These are phyloP conservation scores for Pachycephus smyrnensis DNA, from an alignment of 2,888 invertebrate genomes.

Conservation along the genomic window DNA sequence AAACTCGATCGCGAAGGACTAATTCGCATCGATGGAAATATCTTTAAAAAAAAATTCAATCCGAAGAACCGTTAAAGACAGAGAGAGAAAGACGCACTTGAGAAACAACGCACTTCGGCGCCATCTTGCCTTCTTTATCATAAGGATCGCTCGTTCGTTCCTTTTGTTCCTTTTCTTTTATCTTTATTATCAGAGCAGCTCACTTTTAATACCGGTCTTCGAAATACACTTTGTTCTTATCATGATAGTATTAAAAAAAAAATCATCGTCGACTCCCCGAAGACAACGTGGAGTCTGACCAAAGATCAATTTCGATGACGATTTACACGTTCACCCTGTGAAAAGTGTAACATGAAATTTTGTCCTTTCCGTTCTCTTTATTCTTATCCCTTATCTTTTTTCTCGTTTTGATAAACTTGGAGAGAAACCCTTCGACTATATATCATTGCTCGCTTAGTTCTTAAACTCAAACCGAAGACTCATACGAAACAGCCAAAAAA, in stretches of 20 bases:
- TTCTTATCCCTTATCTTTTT: neutral
- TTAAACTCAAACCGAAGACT: slow-evolving; percentile 23
- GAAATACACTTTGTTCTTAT: neutral
- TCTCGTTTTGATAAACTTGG: neutral
- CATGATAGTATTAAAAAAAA: neutral
- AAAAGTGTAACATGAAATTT: neutral
- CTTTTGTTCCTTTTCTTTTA: neutral
- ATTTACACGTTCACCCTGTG: too few relatives aligned
- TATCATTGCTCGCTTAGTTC: slow-evolving; percentile 47
- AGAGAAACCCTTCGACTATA: slow-evolving; percentile 37
- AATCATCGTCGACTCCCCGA: slow-evolving; percentile 26
- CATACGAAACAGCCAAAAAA: neutral
- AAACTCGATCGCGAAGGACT: slow-evolving; percentile 15
- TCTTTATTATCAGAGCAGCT: neutral
- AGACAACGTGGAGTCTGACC: slow-evolving; percentile 22
- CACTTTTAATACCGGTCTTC: neutral
- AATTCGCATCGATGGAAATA: neutral
- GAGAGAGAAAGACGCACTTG: neutral
- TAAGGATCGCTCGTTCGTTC: neutral
- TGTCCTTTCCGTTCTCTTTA: neutral
- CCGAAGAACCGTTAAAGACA: neutral
- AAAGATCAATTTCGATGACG: too few relatives aligned
- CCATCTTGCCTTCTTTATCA: neutral
- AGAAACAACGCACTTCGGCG: neutral
- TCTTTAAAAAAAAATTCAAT: neutral